These are phyloP conservation scores for Mythimna vitellina DNA, from an alignment of 2,888 invertebrate genomes.

Conservation along the genomic window DNA sequence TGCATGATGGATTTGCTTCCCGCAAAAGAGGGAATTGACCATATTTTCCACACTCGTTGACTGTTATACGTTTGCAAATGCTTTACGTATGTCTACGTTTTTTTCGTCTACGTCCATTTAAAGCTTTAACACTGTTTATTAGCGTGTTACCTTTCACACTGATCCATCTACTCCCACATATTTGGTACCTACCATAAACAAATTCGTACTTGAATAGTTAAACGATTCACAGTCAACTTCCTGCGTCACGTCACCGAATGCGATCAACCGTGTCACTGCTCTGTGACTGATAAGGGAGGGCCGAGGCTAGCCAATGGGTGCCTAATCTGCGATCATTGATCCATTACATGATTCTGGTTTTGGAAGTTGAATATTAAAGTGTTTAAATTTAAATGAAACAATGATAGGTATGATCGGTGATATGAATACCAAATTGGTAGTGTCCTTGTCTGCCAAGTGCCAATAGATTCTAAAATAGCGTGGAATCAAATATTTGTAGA, in stretches of 20 bases:
- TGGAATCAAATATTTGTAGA: slow-evolving; percentile 15
- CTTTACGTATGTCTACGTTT: neutral
- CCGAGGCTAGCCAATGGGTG: slow-evolving; percentile 65
- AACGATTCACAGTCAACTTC: slow-evolving; percentile 70
- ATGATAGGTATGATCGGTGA: slow-evolving; percentile 29
- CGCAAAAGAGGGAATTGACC: slow-evolving; percentile 2
- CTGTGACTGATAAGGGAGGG: slow-evolving; percentile 80
- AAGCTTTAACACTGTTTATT: slow-evolving; percentile 17
- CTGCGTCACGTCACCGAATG: slow-evolving; percentile 69
- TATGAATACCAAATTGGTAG: slow-evolving; percentile 10
- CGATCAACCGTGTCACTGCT: slow-evolving; percentile 70
- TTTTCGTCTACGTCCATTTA: neutral
- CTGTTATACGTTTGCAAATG: neutral
- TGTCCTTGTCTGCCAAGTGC: slow-evolving; percentile 5
- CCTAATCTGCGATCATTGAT: slow-evolving; percentile 68
- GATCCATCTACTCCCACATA: slow-evolving; percentile 33
- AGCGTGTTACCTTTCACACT: neutral
- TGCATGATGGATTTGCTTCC: slow-evolving; percentile 4
- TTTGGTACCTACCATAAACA: slow-evolving; percentile 67
- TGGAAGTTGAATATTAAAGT: slow-evolving; percentile 40
- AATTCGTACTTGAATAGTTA: slow-evolving; percentile 71
- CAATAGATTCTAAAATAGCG: slow-evolving; percentile 12
- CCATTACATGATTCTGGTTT: slow-evolving; percentile 45
- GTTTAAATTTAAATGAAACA: slow-evolving; percentile 40
- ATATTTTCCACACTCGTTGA: neutral